Evolutionary conservation across 2,113 vertebrate species (phyloP).

Genomic region (Accipiter cooperii): DNA sequence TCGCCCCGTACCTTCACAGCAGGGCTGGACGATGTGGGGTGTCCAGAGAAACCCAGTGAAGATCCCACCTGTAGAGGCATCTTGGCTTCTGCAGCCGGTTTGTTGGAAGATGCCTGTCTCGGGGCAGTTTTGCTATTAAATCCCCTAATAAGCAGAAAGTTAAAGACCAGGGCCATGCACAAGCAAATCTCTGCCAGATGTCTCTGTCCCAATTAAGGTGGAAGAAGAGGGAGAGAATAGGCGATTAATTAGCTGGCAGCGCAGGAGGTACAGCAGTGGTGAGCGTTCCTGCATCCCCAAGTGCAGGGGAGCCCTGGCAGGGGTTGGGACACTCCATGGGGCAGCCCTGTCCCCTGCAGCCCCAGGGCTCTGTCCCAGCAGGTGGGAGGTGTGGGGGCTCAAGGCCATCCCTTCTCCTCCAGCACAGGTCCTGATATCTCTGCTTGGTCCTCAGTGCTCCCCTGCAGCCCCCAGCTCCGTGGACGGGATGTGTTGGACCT

Average conservation of each 20-base stretch:
- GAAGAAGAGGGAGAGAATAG: neutral
- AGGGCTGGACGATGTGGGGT: too few relatives aligned
- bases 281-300: neutral
- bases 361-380: neutral
- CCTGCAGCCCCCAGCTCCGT: neutral
- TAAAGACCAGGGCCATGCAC: neutral
- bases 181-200: slow-evolving; percentile 32
- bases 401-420: neutral
- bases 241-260: neutral
- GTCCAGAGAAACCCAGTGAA: neutral
- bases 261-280: neutral
- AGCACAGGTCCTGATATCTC: neutral
- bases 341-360: neutral
- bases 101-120: neutral
- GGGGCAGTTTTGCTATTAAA: neutral
- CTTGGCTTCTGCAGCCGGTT: neutral
- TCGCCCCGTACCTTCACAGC: neutral
- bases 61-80: neutral
- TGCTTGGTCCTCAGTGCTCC: neutral
- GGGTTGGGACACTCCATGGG: rapidly evolving
- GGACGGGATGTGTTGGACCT: rapidly evolving
- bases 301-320: neutral
- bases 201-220: neutral
- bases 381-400: neutral
- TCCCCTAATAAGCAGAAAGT: neutral